Evolutionary conservation across 2,888 invertebrate genomes (phyloP), one percentile per base, ranked within the genome.

Genomic region (Atethmia centrago): DNA sequence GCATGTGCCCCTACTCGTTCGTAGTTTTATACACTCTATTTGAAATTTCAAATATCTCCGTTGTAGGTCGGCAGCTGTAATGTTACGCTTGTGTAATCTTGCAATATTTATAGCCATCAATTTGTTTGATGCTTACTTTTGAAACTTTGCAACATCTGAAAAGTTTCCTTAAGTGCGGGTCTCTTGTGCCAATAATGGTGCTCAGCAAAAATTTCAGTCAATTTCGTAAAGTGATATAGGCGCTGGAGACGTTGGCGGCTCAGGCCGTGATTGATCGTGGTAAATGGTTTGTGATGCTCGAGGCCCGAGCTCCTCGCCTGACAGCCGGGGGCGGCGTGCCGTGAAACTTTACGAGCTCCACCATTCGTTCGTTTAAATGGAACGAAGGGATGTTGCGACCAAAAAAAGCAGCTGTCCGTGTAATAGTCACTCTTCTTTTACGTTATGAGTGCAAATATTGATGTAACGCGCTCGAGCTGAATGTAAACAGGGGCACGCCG

Each of bases 261-360:
- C 88, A 87, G 76, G 74, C 75, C 85, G 92, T 94, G 94, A 94
- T 94, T 94, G 94, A 94, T 94, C 90, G 92, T 88, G 89, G 93
- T 91, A 93, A 94, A 93, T 93, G 93, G 93, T 89, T 92, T 90
- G 93, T 93, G 92, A 91, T 90, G 88, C 88, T 87, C 84, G 77
- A 83, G 82, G 79, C 85, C 78, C 78, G 68, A 76, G 84, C 80
- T 85, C 82, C 76, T 82, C 78, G 80, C 80, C 85, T 87, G 91
- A 90, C 90, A 89, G 90, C 88, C 89, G 82, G 85, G 88, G 88
- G 91, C 89, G 89, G 84, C 87, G 88, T 88, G 89, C 91, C 90
- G 90, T 92, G 93, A 92, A 93, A 92, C 90, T 93, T 93, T 92
- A 92, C 92, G 91, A 92, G 87, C 81, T 67, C 80, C 74, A 86